Conservation (phyloP, 2,113 vertebrate species). For the Rhinolophus sinicus region DNA sequence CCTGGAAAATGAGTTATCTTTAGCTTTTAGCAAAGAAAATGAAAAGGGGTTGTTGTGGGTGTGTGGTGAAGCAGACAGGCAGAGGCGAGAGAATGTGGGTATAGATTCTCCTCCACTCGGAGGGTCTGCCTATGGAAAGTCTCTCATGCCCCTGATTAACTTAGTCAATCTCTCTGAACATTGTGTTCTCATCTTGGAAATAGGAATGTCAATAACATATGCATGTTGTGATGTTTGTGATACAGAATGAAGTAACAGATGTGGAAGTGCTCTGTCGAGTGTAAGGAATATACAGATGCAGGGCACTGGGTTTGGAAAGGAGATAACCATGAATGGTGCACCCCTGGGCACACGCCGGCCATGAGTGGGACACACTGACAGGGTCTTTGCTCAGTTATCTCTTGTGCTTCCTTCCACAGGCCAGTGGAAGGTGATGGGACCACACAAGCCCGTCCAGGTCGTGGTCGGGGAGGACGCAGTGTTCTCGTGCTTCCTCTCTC, state of each 20-base stretch:
- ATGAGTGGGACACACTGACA: neutral
- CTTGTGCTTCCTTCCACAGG: no score
- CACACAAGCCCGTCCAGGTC: no score
- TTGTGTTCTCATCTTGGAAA: no score
- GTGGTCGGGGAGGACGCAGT: neutral
- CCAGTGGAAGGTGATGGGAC: no score
- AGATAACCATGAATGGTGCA: neutral
- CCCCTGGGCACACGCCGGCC: neutral
- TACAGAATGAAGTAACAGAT: neutral
- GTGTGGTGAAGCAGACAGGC: neutral
- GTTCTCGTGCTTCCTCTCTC: neutral
- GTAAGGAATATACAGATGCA: neutral
- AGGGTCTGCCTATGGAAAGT: neutral
- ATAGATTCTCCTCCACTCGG: neutral
- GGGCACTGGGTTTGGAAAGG: neutral
- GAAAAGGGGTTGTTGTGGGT: neutral
- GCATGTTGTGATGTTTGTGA: neutral
- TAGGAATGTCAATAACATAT: no score
- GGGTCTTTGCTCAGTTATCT: neutral
- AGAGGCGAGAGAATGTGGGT: neutral
- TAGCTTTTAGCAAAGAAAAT: neutral
- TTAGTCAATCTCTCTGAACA: neutral
- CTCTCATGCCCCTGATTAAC: no score
- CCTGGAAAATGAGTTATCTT: neutral
- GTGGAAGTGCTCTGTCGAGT: neutral